These are phyloP conservation scores for Rostratula benghalensis DNA, from an alignment of 2,113 vertebrate genomes.

Conservation along the genomic window DNA sequence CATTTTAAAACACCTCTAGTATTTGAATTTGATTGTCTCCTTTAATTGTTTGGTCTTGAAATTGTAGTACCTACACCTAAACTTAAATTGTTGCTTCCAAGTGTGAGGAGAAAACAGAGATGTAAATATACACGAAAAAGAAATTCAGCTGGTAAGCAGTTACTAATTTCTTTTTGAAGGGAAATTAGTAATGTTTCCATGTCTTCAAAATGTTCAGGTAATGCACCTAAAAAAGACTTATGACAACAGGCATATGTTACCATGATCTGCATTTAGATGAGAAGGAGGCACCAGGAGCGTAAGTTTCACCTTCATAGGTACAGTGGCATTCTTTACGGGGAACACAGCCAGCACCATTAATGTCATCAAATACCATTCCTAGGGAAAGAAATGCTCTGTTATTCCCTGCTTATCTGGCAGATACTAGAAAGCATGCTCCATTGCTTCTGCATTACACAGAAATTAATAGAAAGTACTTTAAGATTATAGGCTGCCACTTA, in stretches of 20 bases:
- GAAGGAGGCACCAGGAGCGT: conserved; percentile 66
- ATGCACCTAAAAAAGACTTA: background rate
- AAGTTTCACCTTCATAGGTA: conserved; percentile 68
- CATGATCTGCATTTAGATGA: conserved; percentile 73
- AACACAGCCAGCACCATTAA: conserved; percentile 74
- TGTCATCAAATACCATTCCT: conserved; percentile 80
- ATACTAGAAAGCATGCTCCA: background rate
- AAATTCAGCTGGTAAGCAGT: background rate
- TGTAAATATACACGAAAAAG: background rate
- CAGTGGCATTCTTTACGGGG: conserved; percentile 71
- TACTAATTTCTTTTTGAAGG: background rate
- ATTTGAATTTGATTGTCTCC: background rate
- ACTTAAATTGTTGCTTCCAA: background rate
- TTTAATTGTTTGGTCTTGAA: background rate
- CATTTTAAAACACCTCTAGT: background rate
- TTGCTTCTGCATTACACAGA: background rate
- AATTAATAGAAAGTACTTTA: background rate
- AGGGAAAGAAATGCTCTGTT: background rate
- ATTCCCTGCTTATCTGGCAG: background rate
- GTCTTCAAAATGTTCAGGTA: background rate
- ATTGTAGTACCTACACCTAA: background rate
- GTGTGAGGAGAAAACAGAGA: background rate
- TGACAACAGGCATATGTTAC: conserved; percentile 46
- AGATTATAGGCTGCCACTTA: background rate
- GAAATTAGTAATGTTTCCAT: background rate